phyloP scores from a whole-genome alignment of 2,113 vertebrate species.

The Oryzias curvinotus region DNA sequence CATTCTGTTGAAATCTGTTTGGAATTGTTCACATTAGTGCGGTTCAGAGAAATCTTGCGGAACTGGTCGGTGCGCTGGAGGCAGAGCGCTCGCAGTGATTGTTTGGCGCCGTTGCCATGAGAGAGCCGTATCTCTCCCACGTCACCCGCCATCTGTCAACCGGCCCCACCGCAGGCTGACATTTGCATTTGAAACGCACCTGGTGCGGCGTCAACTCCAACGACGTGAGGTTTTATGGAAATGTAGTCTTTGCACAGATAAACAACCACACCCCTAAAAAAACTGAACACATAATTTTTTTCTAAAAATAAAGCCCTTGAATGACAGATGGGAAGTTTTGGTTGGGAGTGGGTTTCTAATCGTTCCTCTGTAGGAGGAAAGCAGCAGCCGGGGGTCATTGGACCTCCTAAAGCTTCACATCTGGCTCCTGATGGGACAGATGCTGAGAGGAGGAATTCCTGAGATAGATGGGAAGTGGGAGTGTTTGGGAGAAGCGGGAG shows the following conservation, averaged over 20 bases:
- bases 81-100: not conserved
- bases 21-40: not conserved
- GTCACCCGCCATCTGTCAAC: not conserved
- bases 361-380: not conserved
- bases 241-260: no score
- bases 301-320: no score
- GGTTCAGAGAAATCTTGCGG: slow-evolving; percentile 2
- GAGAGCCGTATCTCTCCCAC: not conserved
- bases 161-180: not conserved
- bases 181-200: slow-evolving; percentile 7
- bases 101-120: not conserved
- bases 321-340: no score
- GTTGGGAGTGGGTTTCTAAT: not conserved
- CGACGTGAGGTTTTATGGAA: not conserved
- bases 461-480: slow-evolving; percentile 36
- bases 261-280: not conserved
- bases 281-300: no score
- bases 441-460: slow-evolving; percentile 33
- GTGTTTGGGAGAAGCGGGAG: slow-evolving; percentile 4
- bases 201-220: slow-evolving; percentile 1
- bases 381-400: slow-evolving; percentile 7
- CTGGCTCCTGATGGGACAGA: slow-evolving; percentile 47
- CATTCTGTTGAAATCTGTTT: not conserved
- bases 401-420: slow-evolving; percentile 48
- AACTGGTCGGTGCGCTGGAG: not conserved